Base-by-base conservation (phyloP, 2,888 invertebrate genomes). In the Aleiodes leptofemur region DNA sequence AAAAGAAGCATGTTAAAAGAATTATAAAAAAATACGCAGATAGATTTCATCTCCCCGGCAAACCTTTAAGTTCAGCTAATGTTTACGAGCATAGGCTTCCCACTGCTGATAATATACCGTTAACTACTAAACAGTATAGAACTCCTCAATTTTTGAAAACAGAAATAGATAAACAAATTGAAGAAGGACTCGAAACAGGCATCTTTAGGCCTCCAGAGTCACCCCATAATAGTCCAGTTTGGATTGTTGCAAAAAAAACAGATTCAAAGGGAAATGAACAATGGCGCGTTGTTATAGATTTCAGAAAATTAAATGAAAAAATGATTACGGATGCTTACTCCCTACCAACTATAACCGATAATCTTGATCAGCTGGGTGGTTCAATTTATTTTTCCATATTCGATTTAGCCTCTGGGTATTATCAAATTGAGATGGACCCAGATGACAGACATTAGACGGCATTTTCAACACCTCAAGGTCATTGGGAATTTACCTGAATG, bases 291-390 rank as follows among this genome's bases (percentile, higher is more conserved):
- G 51, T 31, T 6, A 61, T 34, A 8, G 59, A 59, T n/a, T n/a
- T n/a, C n/a, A n/a, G n/a, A n/a, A n/a, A n/a, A n/a, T n/a, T n/a
- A n/a, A n/a, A n/a, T n/a, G 73, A 80, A 48, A 75, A 77, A 38
- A 83, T 79, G 6, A 70, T 79, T 11, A 76, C 61, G 11, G 78
- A 82, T 70, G 72, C 74, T 4, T 34, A 34, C 34, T 4, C 34
- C 34, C 34, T 34, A 3, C 34, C 34, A 34, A 34, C 3, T 34
- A 34, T 34, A 34, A 34, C 34, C 4, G 34, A 34, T 6, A 34
- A 4, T 34, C 48, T 71, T 0, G 59, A 59, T n/a, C 59, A 59
- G 11, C 4, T 34, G n/a, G 59, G 59, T 31, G 59, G 59, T n/a
- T 23, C 59, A 1, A 8, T 13, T 31, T 59, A 59, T 34, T 59